phyloP scores from a whole-genome alignment of 2,888 invertebrate genomes.

The Lasioglossum leucozonium region DNA sequence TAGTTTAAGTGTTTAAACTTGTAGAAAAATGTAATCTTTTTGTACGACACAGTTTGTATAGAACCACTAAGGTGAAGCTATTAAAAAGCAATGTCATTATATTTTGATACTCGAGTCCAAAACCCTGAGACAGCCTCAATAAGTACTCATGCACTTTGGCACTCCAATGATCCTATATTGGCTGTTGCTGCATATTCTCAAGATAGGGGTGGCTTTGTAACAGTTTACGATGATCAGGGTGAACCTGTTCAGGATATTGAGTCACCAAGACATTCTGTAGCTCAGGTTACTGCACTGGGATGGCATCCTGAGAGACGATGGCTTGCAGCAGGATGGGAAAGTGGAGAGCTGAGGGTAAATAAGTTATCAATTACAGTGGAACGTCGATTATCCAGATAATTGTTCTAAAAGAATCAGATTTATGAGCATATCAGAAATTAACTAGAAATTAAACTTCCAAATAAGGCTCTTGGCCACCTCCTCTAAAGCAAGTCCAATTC shows the following conservation, averaged over 20 bases:
- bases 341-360: constrained; percentile 93
- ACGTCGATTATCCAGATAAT: too few species aligned
- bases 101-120: constrained; percentile 93
- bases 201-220: constrained; percentile 94
- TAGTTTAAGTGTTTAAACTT: constrained; percentile 14
- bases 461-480: too few species aligned
- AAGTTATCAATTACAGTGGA: background rate
- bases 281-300: constrained; percentile 92
- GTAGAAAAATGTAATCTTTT: background rate
- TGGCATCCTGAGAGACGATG: constrained; percentile 96
- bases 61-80: background rate
- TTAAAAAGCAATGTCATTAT: constrained; percentile 89
- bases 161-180: constrained; percentile 91
- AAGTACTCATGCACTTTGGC: constrained; percentile 94
- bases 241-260: constrained; percentile 91
- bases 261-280: constrained; percentile 90
- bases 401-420: too few species aligned
- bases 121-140: constrained; percentile 91
- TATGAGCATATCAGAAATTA: too few species aligned
- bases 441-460: too few species aligned
- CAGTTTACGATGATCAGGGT: constrained; percentile 95
- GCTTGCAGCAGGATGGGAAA: constrained; percentile 96
- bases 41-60: background rate
- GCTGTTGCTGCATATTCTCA: constrained; percentile 95
- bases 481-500: too few species aligned